Conservation (phyloP, 1,140 invertebrate genomes). For the Drosophila aff. region DNA sequence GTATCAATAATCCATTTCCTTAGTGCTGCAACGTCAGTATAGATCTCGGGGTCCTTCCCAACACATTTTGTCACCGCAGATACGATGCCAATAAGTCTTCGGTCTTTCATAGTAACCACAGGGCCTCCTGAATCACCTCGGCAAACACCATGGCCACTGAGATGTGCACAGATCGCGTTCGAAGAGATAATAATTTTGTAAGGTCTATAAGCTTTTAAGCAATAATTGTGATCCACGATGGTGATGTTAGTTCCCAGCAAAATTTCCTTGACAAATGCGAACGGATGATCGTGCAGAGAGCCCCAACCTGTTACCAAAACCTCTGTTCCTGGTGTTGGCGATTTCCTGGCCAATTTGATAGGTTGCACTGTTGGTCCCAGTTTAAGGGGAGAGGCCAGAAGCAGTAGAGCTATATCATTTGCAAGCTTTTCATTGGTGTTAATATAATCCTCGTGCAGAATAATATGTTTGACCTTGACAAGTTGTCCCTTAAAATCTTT, state of each 20-base stretch:
- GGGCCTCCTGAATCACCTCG: background rate
- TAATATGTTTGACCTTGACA: background rate
- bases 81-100: background rate
- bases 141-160: background rate
- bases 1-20: background rate
- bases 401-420: background rate
- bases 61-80: background rate
- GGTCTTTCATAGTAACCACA: background rate
- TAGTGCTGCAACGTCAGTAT: background rate
- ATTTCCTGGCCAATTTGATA: background rate
- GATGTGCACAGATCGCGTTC: background rate
- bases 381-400: background rate
- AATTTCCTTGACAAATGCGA: background rate
- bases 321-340: background rate
- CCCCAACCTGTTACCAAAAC: constrained; percentile 4
- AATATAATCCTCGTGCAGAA: background rate
- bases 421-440: rapidly evolving
- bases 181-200: rapidly evolving
- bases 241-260: background rate
- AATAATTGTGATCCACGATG: background rate
- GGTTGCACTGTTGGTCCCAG: background rate
- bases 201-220: background rate
- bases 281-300: background rate
- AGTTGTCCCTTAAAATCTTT: background rate
- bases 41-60: background rate